Percentiles rank a stretch among this genome's conserved stretches.
phyloP scores from a whole-genome alignment of 2,888 invertebrate species.

The Ormyrus pomaceus region DNA sequence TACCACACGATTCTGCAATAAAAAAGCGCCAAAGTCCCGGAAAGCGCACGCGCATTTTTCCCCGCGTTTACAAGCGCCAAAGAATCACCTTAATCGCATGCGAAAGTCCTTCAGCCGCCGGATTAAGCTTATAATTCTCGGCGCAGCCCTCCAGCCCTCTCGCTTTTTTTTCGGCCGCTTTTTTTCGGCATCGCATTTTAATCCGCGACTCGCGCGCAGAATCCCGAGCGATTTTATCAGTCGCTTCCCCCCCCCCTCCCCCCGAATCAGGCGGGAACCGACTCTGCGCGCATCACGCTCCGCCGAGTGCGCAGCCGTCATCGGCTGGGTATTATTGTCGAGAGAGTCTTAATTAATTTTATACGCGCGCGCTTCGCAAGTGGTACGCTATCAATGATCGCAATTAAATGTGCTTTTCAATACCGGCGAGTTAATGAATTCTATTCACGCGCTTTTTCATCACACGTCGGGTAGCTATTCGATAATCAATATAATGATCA shows the following conservation, averaged over 20 bases:
- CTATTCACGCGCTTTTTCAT: neutral
- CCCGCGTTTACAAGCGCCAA: neutral
- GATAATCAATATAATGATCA: neutral
- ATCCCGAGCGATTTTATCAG: conserved; percentile 1
- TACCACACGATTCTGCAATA: too few species aligned
- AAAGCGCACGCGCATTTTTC: neutral
- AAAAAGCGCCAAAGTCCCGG: too few species aligned
- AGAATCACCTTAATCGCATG: neutral
- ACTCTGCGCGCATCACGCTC: neutral
- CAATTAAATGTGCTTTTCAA: conserved; percentile 8
- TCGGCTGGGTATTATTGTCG: neutral
- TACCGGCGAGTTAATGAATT: conserved; percentile 1
- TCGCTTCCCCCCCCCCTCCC: neutral
- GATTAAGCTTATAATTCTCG: conserved; percentile 16
- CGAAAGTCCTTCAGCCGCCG: neutral
- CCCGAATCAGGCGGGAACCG: neutral
- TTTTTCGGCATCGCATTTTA: neutral
- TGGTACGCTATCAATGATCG: neutral
- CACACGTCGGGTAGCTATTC: neutral
- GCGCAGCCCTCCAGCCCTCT: neutral
- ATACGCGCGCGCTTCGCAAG: neutral
- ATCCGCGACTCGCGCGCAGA: neutral
- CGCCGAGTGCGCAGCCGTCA: neutral
- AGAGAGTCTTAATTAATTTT: conserved; percentile 5
- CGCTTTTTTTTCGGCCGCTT: neutral